Evolutionary conservation across 2,888 invertebrate genomes (phyloP), one percentile per base, ranked within the genome.

Genomic region (Melikaiella ostensackeni): DNA sequence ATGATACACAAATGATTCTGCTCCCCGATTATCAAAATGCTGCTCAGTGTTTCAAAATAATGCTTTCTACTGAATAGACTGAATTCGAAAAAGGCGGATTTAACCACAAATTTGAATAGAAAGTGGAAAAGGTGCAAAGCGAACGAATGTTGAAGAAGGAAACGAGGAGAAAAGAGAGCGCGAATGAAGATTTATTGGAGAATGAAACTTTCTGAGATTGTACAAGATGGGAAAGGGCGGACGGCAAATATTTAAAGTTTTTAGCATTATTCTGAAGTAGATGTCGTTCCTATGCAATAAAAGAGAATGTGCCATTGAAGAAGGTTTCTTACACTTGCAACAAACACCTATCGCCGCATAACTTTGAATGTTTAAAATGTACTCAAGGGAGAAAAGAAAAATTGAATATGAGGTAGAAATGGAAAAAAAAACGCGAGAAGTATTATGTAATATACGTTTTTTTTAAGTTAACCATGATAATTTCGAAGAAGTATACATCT

Each of bases 171-270:
- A 55, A 33, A 30, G 50, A 55, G 70, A 70, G 19, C 50, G 30
- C 27, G 30, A 70, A 55, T 70, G 50, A 70, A 55, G 70, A 70
- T 70, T 70, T 70, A 70, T 70, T 70, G 33, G 30, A 11, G 70
- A 33, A 70, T 50, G 50, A 50, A 70, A 70, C 70, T 70, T 70
- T 70, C 70, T 70, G 70, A 46, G 50, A 70, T 70, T 70, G 70
- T 70, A 70, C 70, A 70, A 50, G 70, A 70, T 70, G 70, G 70
- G n/a, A 70, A n/a, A 50, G 70, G 50, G 30, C 46, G 50, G 30
- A 50, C 13, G 70, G 70, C 30, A 70, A 70, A 70, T 70, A 70
- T 70, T 70, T 55, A 70, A 70, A 70, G 70, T 70, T 70, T 33
- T 50, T 33, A 19, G 70, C 70, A 70, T 70, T 70, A 55, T 33